phyloP scores from a whole-genome alignment of 2,113 vertebrate genomes.

The Marmota monax region DNA sequence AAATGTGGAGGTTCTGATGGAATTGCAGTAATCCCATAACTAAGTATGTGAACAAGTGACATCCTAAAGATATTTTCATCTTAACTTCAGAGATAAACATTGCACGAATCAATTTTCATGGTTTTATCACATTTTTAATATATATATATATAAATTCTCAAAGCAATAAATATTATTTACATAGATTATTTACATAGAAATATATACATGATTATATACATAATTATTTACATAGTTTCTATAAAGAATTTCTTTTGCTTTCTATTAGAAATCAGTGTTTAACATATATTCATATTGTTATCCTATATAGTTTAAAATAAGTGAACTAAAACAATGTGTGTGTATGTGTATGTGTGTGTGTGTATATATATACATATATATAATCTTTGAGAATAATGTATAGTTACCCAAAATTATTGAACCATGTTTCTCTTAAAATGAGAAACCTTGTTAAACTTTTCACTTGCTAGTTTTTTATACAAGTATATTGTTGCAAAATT shows the following conservation, averaged over 20 bases:
- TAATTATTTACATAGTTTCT: neutral
- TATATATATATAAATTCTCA: too few species aligned
- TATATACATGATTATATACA: too few species aligned
- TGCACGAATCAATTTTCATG: neutral
- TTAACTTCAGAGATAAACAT: neutral
- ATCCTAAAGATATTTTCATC: neutral
- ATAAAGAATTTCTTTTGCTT: too few species aligned
- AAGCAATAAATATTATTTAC: too few species aligned
- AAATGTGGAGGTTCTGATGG: neutral
- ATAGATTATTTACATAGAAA: neutral
- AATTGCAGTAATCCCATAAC: neutral
- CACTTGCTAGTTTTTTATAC: neutral
- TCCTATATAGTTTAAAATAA: neutral
- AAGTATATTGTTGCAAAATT: neutral
- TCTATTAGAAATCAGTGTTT: neutral
- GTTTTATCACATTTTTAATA: neutral
- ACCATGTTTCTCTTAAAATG: neutral
- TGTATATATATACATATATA: too few species aligned
- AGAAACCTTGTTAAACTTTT: too few species aligned
- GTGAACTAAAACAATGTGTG: neutral
- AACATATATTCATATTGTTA: neutral
- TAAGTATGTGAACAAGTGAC: neutral
- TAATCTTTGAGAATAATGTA: neutral
- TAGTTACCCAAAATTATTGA: neutral
- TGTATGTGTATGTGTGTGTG: too few species aligned